phyloP scores from a whole-genome alignment of 2,113 vertebrate species.

The Emydocephalus ijimae region DNA sequence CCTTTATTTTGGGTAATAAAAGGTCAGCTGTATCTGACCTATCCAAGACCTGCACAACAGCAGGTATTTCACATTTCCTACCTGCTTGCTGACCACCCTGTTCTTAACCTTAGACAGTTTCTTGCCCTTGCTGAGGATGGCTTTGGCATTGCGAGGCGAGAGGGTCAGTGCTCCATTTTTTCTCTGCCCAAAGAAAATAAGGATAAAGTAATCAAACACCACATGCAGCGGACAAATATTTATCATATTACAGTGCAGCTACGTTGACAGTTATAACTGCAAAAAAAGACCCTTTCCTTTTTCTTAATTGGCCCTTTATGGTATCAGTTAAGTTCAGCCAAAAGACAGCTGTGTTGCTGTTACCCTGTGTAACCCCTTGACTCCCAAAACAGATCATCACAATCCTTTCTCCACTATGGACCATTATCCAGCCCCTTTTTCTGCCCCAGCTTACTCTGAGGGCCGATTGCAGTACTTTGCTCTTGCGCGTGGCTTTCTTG shows the following conservation, averaged over 20 bases:
- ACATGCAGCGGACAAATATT: neutral
- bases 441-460: constrained; percentile 62
- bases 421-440: fast-evolving
- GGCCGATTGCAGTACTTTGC: constrained; percentile 69
- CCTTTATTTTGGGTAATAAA: neutral
- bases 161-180: constrained; percentile 73
- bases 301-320: neutral
- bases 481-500: constrained; percentile 86
- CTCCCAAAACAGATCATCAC: neutral
- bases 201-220: neutral
- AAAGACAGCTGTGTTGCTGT: neutral
- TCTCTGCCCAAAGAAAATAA: constrained; percentile 59
- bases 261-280: neutral
- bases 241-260: neutral
- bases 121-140: constrained; percentile 74
- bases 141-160: constrained; percentile 73
- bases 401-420: neutral
- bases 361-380: fast-evolving
- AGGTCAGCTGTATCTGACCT: neutral
- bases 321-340: too few species aligned
- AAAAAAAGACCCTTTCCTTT: too few species aligned
- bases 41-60: neutral
- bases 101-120: constrained; percentile 72
- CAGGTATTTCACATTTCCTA: neutral
- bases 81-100: constrained; percentile 72